A percentile compares a stretch with the other conserved stretches of the same genome.
Conservation (phyloP, 2,113 vertebrate species). For the Dicentrarchus labrax region DNA sequence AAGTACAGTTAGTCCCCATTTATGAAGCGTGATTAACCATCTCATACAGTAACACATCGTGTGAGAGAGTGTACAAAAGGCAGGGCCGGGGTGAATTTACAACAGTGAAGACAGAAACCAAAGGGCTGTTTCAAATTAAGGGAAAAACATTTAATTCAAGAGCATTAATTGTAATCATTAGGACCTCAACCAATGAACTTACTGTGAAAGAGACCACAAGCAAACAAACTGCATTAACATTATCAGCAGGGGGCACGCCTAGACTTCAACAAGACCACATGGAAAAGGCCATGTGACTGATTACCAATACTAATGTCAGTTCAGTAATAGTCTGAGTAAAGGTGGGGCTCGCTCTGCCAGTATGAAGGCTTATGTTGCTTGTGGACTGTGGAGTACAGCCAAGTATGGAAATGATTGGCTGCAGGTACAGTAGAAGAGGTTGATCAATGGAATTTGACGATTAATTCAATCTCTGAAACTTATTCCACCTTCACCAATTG, state of each 20-base stretch:
- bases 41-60: slow-evolving; percentile 53
- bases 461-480: slow-evolving; percentile 1
- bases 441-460: background rate
- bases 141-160: background rate
- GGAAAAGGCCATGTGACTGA: background rate
- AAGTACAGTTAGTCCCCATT: slow-evolving; percentile 15
- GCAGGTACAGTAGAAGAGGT: background rate
- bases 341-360: background rate
- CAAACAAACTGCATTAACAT: background rate
- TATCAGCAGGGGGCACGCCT: background rate
- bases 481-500: slow-evolving; percentile 1
- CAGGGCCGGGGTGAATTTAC: slow-evolving; percentile 16
- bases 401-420: slow-evolving; percentile 5
- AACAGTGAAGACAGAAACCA: slow-evolving; percentile 2
- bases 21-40: background rate
- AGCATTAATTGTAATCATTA: background rate
- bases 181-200: background rate
- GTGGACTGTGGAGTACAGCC: background rate
- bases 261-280: background rate
- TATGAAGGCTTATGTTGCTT: background rate
- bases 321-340: background rate
- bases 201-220: background rate
- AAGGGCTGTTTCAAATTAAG: background rate
- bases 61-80: slow-evolving; percentile 45
- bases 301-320: background rate